Conservation (phyloP, 2,113 vertebrate species). For the Micronisus gabar region DNA sequence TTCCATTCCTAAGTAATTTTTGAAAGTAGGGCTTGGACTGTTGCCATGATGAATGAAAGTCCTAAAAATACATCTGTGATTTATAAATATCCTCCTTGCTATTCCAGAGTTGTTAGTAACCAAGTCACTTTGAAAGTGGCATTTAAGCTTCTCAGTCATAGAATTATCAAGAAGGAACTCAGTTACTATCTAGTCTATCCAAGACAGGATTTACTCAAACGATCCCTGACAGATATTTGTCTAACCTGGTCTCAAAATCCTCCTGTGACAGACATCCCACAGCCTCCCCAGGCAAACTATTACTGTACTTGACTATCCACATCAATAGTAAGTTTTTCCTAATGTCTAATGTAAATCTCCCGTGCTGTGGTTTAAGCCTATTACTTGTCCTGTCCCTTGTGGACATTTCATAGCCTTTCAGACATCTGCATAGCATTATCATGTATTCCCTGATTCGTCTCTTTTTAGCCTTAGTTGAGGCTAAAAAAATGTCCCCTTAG, state of each 20-base stretch:
- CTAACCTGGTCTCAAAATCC: conserved; percentile 21
- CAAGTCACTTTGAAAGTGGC: neutral
- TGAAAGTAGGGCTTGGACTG: neutral
- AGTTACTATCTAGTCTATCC: neutral
- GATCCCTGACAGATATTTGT: neutral
- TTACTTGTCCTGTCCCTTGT: conserved; percentile 45
- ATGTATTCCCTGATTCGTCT: neutral
- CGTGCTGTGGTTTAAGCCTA: neutral
- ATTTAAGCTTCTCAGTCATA: conserved; percentile 12
- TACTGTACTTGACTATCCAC: neutral
- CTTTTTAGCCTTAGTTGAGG: neutral
- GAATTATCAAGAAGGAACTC: neutral
- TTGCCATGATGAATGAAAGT: neutral
- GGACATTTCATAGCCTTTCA: conserved; percentile 34
- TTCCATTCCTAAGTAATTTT: neutral
- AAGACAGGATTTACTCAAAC: neutral
- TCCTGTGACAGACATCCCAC: neutral
- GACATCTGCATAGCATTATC: conserved; percentile 15
- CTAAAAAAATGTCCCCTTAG: conserved; percentile 8
- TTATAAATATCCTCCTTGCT: conserved; percentile 3
- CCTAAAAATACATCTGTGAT: conserved; percentile 12
- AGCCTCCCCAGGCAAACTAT: neutral
- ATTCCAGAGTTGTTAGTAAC: neutral
- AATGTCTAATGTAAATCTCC: conserved; percentile 31
- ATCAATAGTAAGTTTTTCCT: conserved; percentile 10